These are phyloP conservation scores for Caenorhabditis doughertyi DNA, from an alignment of 2,888 invertebrate genomes.

Conservation along the genomic window DNA sequence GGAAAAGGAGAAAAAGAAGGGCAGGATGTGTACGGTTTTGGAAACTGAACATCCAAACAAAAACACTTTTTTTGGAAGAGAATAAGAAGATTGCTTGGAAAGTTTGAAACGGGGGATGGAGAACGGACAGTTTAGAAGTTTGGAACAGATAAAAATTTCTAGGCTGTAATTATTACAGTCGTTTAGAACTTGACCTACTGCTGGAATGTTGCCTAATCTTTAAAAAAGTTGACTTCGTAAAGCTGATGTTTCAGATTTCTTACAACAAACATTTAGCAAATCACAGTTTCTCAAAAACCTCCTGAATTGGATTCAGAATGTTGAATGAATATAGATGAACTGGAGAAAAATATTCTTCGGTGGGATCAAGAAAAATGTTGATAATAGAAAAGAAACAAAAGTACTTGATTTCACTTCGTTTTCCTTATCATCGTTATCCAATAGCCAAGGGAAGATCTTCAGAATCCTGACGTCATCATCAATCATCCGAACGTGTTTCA, in stretches of 20 bases:
- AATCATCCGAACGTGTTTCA: constrained; percentile 33
- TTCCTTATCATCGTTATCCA: constrained; percentile 3
- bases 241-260: too few relatives aligned
- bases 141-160: too few relatives aligned
- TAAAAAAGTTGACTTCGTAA: too few relatives aligned
- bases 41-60: constrained; percentile 29
- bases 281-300: too few relatives aligned
- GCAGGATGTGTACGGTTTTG: constrained; percentile 27
- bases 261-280: too few relatives aligned
- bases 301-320: too few relatives aligned
- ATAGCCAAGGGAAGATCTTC: constrained; percentile 2
- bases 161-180: too few relatives aligned
- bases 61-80: constrained; percentile 20
- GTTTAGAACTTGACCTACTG: too few relatives aligned
- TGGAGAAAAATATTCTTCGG: too few relatives aligned
- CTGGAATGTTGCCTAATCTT: too few relatives aligned
- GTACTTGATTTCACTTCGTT: background rate
- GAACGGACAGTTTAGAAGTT: background rate
- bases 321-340: too few relatives aligned
- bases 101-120: background rate
- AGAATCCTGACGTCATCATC: constrained; percentile 33
- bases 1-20: background rate
- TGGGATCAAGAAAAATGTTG: background rate
- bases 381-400: background rate
- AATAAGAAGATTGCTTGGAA: background rate